These are phyloP conservation scores for Leptinotarsa juncta DNA, from an alignment of 2,888 invertebrate species.

Conservation along the genomic window DNA sequence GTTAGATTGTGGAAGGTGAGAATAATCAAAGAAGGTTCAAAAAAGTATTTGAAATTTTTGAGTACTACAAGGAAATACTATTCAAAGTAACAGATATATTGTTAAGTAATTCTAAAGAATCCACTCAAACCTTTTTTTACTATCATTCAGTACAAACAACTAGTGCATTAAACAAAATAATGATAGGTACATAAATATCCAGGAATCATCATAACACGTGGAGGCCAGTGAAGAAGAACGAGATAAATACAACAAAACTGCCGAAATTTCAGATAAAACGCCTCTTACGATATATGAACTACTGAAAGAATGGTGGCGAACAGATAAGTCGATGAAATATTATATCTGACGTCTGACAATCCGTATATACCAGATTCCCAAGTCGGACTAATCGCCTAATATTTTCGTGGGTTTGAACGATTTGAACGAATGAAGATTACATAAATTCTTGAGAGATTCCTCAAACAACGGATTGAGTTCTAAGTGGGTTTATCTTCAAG, in stretches of 20 bases:
- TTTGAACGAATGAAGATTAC: conserved; percentile 1
- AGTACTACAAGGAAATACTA: too few relatives aligned
- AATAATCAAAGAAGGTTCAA: too few relatives aligned
- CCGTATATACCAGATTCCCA: conserved; percentile 13
- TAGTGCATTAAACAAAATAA: too few relatives aligned
- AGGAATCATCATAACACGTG: neutral
- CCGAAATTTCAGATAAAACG: conserved; percentile 1
- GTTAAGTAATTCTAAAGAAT: too few relatives aligned
- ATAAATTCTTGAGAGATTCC: neutral
- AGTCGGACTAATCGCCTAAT: neutral
- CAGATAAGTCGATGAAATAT: conserved; percentile 16
- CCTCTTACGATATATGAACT: neutral
- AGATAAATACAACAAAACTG: neutral
- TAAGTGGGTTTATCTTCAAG: neutral
- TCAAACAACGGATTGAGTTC: neutral
- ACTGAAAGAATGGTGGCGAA: neutral
- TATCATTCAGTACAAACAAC: too few relatives aligned
- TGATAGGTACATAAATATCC: neutral
- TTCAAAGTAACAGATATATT: too few relatives aligned
- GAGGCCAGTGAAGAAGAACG: neutral
- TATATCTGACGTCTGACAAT: neutral
- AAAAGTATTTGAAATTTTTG: too few relatives aligned
- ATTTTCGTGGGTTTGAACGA: neutral
- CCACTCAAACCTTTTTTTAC: too few relatives aligned
- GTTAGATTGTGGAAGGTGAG: too few relatives aligned